Base-by-base conservation (phyloP, 2,113 vertebrate genomes). In the Cochlearius cochlearius region DNA sequence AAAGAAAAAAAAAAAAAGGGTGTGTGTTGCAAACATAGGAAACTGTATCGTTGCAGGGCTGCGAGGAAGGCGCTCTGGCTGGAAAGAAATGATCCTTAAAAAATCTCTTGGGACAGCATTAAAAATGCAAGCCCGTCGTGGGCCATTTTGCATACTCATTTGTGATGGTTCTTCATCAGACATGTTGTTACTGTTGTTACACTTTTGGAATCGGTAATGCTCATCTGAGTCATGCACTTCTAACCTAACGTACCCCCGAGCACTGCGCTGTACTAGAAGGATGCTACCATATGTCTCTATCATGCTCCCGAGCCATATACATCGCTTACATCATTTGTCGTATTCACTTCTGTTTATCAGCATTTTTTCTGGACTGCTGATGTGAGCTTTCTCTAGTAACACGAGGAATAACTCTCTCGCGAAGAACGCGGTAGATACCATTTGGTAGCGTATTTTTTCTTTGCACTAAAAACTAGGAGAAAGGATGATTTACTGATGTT, bases 21-120 rank as follows among this genome's bases (percentile, higher is more conserved):
- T 84, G 97, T 96, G 97, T 91, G 95, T 98, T 98, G 97, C 98
- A 98, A 98, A 98, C 98, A 97, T 98, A 98, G 98, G 98, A 98
- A 99, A 97, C 97, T 83, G 87, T 91, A 96, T 98, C 97, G 94
- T 81, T 96, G 93, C 95, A 91, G 96, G 96, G 96, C 96, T 92
- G 96, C 83, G 71, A 81, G 95, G 77, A 86, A 96, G 96, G 91
- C 95, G 82, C 76, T 97, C 92, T 86, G 86, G 49, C 88, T 69
- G 97, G 95, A 97, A 98, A 98, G 95, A 95, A 94, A 75, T 78
- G 92, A 92, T 94, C 94, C 96, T 96, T 96, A 7, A 56, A 55
- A 73, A 96, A 96, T 97, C 98, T 96, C 97, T 97, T 95, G 97
- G 91, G 94, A 75, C 80, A 76, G 95, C 86, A 56, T 74, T 66